Conservation (phyloP, 2,888 invertebrate genomes). For the Ectropis crepuscularia region DNA sequence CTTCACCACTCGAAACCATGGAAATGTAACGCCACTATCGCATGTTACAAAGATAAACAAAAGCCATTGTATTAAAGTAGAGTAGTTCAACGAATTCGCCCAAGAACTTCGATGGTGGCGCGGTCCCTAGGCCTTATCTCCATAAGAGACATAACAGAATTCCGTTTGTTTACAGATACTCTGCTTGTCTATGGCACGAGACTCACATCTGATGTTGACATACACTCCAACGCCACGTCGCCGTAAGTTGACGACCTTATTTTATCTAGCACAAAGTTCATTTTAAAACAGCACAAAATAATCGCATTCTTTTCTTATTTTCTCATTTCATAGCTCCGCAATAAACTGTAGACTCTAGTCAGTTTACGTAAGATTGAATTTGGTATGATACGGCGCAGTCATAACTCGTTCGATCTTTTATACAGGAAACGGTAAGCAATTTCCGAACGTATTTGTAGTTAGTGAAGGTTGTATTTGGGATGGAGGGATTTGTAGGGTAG, state of each 20-base stretch:
- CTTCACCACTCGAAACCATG: too few species aligned
- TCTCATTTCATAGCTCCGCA: constrained; percentile 37
- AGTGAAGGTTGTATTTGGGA: constrained; percentile 38
- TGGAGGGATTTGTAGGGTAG: constrained; percentile 36
- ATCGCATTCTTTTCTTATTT: constrained; percentile 39
- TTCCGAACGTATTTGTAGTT: constrained; percentile 17
- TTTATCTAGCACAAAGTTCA: constrained; percentile 3
- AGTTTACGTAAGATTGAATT: constrained; percentile 44
- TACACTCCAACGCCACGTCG: constrained; percentile 40
- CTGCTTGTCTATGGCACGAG: constrained; percentile 60
- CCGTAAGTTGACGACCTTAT: constrained; percentile 59
- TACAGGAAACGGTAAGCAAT: not conserved
- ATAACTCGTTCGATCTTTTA: constrained; percentile 25
- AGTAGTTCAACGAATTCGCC: too few species aligned
- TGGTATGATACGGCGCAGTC: constrained; percentile 29
- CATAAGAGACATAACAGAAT: constrained; percentile 34
- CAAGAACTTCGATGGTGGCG: too few species aligned
- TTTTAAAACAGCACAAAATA: constrained; percentile 25
- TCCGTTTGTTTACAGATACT: constrained; percentile 70
- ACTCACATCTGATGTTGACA: constrained; percentile 58
- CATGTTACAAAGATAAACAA: too few species aligned
- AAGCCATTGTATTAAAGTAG: too few species aligned
- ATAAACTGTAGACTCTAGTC: constrained; percentile 42
- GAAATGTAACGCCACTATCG: too few species aligned
- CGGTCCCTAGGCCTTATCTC: constrained; percentile 17